Evolutionary conservation across 2,888 invertebrate genomes (phyloP).

Genomic region (Erannis defoliaria): DNA sequence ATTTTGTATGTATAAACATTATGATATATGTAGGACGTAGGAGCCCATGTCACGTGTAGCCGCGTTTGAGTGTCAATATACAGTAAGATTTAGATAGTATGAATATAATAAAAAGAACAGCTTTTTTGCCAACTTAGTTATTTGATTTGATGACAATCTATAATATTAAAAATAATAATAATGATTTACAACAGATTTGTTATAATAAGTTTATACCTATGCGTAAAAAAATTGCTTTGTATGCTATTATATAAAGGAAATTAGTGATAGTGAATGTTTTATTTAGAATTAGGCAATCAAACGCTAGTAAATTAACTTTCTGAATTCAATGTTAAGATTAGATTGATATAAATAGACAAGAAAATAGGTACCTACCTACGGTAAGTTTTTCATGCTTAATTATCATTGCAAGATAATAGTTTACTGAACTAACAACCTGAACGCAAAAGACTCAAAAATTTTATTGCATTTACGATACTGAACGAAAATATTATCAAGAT

Average conservation of each 20-base stretch:
- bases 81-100: no score
- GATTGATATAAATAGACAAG: neutral
- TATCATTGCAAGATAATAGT: neutral
- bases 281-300: neutral
- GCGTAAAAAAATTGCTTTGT: neutral
- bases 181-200: no score
- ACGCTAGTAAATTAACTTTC: constrained; percentile 9
- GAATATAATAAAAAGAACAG: no score
- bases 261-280: neutral
- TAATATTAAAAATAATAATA: neutral
- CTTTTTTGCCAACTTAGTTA: no score
- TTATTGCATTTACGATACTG: neutral
- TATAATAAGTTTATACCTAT: no score
- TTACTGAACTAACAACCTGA: no score
- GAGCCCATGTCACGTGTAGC: no score
- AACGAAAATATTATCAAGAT: constrained; percentile 8
- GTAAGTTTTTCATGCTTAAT: neutral
- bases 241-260: neutral
- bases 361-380: neutral
- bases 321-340: constrained; percentile 8
- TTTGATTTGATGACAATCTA: no score
- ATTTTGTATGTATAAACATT: neutral
- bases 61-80: no score
- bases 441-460: no score
- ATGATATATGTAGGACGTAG: neutral